These are phyloP conservation scores for Eueides isabella DNA, from an alignment of 1,140 invertebrate species.

Conservation along the genomic window DNA sequence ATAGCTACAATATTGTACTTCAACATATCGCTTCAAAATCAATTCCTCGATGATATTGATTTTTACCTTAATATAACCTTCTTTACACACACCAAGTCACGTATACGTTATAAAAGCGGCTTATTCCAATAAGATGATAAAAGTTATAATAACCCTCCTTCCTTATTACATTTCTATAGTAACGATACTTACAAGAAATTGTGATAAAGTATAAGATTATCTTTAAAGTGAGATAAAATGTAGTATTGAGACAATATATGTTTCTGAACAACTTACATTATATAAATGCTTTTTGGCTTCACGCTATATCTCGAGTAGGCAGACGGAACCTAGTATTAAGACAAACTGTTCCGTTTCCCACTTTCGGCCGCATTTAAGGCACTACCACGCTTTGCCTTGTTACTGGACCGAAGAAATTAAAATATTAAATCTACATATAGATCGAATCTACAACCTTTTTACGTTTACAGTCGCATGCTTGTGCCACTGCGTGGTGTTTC, in stretches of 20 bases:
- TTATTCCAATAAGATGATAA: not conserved
- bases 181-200: not conserved
- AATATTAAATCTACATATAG: too few relatives aligned
- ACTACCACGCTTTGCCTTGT: too few relatives aligned
- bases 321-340: too few relatives aligned
- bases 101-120: conserved; percentile 8
- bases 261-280: not conserved
- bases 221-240: not conserved
- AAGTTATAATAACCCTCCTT: not conserved
- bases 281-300: too few relatives aligned
- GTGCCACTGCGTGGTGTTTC: too few relatives aligned
- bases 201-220: not conserved
- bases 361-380: too few relatives aligned
- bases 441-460: too few relatives aligned
- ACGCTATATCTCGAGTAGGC: too few relatives aligned
- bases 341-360: too few relatives aligned
- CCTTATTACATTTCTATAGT: not conserved
- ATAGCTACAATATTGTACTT: too few relatives aligned
- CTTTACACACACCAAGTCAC: not conserved
- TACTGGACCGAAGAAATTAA: too few relatives aligned
- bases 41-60: not conserved
- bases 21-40: not conserved
- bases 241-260: not conserved
- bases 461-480: too few relatives aligned
- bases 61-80: not conserved